Percentiles rank a stretch among this genome's conserved stretches.
These are phyloP conservation scores for Helogale parvula DNA, from an alignment of 2,113 vertebrate species.

Conservation along the genomic window DNA sequence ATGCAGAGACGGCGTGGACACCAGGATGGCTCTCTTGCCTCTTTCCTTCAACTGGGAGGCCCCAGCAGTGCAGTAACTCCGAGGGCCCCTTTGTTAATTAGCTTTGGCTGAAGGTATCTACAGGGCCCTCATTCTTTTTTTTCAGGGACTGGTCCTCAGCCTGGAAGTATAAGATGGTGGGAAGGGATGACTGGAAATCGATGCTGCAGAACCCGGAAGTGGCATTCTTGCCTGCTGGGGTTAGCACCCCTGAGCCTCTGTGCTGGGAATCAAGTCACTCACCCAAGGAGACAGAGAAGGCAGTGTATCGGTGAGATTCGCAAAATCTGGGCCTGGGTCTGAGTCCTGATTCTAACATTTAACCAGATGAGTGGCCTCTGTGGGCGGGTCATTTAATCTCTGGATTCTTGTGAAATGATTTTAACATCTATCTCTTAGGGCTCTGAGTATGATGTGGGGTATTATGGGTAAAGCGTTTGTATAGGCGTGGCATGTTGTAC, in stretches of 20 bases:
- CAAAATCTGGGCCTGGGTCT: not conserved
- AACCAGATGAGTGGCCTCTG: not conserved
- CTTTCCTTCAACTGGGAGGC: not conserved
- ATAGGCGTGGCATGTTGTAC: not conserved
- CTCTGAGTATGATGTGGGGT: not conserved
- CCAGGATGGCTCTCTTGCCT: not conserved
- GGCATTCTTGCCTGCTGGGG: not conserved
- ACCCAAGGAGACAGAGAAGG: not conserved
- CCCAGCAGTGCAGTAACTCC: not conserved
- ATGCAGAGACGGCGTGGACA: rapidly evolving
- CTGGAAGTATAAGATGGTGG: not conserved
- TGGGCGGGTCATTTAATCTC: not conserved
- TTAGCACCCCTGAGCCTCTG: not conserved
- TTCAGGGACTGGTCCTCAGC: not conserved
- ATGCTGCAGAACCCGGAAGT: rapidly evolving
- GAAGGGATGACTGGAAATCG: not conserved
- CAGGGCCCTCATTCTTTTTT: not conserved
- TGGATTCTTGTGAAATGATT: not conserved
- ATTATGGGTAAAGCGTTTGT: not conserved
- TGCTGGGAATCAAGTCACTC: not conserved
- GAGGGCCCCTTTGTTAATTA: not conserved
- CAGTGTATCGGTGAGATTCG: not conserved
- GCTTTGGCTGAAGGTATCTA: not conserved
- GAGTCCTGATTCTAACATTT: not conserved
- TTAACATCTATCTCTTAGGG: not conserved